Conservation (phyloP, 2,113 vertebrate genomes). For the Gnathonemus longibarbis region DNA sequence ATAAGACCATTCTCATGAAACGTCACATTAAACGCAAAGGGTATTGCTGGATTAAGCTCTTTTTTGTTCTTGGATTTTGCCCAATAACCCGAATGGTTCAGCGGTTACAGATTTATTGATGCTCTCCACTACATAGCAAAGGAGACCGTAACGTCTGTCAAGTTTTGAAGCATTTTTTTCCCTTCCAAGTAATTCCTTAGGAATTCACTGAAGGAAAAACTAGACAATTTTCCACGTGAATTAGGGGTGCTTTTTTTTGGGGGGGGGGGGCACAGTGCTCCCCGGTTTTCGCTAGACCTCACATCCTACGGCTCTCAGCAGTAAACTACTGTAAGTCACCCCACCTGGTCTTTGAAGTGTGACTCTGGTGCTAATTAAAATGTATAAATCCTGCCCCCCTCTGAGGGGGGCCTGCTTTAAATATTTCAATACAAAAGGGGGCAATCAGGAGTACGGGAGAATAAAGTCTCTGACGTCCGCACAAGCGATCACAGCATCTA, state of each 20-base stretch:
- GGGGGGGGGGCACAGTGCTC: background rate
- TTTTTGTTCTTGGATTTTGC: background rate
- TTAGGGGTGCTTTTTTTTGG: background rate
- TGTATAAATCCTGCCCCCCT: background rate
- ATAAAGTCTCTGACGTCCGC: background rate
- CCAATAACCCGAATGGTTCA: background rate
- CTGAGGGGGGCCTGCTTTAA: background rate
- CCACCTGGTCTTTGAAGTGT: background rate
- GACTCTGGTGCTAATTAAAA: background rate
- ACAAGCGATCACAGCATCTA: background rate
- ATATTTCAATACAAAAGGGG: background rate
- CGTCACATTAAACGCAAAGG: background rate
- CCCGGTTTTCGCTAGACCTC: background rate
- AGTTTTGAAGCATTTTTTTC: background rate
- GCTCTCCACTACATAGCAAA: background rate
- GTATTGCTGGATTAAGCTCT: background rate
- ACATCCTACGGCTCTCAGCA: background rate
- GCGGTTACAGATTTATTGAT: background rate
- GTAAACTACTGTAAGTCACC: background rate
- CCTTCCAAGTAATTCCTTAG: background rate
- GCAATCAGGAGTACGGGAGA: background rate
- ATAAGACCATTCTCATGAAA: background rate
- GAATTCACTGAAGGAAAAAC: background rate
- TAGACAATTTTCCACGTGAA: background rate
- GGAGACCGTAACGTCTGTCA: background rate